phyloP scores from a whole-genome alignment of 2,797 vertebrate genomes.

The Hippocampus kuda region DNA sequence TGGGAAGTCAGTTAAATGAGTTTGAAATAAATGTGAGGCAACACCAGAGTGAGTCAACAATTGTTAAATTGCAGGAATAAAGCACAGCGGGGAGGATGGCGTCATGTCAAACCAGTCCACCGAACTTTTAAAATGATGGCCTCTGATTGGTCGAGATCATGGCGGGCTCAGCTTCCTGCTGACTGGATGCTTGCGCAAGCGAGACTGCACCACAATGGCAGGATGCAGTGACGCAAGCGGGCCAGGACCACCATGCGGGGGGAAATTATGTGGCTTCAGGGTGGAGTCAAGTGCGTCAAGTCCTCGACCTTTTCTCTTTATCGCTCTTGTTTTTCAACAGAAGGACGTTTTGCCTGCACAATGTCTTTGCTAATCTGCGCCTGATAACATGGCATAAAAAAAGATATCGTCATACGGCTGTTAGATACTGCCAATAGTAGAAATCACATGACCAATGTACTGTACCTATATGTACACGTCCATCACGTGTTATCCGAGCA shows the following conservation, averaged over 20 bases:
- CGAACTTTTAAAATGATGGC: background rate
- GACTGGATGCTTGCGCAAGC: conserved; percentile 37
- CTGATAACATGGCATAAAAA: conserved; percentile 15
- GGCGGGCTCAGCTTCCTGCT: conserved; percentile 52
- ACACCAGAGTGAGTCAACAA: background rate
- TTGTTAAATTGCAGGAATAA: background rate
- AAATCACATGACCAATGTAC: conserved; percentile 1
- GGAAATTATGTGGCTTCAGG: conserved; percentile 48
- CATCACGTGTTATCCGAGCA: conserved; percentile 5
- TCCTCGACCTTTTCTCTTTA: conserved; percentile 52
- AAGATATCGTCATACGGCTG: background rate
- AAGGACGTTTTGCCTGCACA: conserved; percentile 20
- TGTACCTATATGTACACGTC: background rate
- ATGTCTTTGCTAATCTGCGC: conserved; percentile 4
- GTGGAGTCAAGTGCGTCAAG: conserved; percentile 38
- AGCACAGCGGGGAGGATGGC: background rate
- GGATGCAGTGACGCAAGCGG: conserved; percentile 56
- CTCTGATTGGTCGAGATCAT: conserved; percentile 44
- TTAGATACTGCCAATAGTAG: conserved; percentile 9
- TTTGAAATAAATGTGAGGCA: background rate
- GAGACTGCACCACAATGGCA: conserved; percentile 56
- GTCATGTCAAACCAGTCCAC: background rate
- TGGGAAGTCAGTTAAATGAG: background rate
- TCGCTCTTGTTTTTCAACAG: conserved; percentile 22
- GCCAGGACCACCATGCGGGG: conserved; percentile 27